Evolutionary conservation across 2,113 vertebrate genomes (phyloP), one percentile per base, ranked within the genome.

Genomic region (Ammodytes marinus): DNA sequence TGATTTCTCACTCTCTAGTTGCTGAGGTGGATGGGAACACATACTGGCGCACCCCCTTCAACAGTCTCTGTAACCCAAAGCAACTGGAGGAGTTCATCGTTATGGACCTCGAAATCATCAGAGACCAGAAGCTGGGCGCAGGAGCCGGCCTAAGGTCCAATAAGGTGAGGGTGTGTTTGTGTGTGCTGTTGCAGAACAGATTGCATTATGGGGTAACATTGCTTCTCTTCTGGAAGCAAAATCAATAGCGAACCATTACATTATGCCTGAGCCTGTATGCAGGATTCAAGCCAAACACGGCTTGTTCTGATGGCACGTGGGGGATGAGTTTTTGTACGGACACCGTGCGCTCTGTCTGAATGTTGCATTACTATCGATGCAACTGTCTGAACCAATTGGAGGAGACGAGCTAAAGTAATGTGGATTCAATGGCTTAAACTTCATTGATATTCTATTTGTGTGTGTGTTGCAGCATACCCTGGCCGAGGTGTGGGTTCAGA

Each of bases 61-160:
- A 84, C 91, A 97, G 97, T 78, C 95, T 99, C 64, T 97, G 96
- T 89, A 94, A 95, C 75, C 98, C 97, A 14, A 96, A 95, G 39
- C 97, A 99, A 65, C 93, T 99, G 8, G 97, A 99, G 83, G 97
- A 99, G 84, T 99, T 99, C 78, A 97, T 99, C 68, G 94, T 99
- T 46, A 96, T 99, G 96, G 98, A 99, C 8, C 94, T 93, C 46
- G 97, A 92, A 39, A 57, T 94, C 69, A 95, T 98, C 75, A 92
- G 93, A 46, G 90, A 97, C 72, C 94, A 94, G 86, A 97, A 94
- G 53, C 95, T 96, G 43, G 92, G 86, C 42, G 96, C 97, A 4
- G 98, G 98, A 40, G 96, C 97, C 19, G 97, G 98, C 17, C 90
- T 95, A 65, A 93, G 93, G 73, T 99, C 98, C 74, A 98, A 95